Base-by-base conservation (phyloP, 2,888 invertebrate species). In the Xestia ashworthii region DNA sequence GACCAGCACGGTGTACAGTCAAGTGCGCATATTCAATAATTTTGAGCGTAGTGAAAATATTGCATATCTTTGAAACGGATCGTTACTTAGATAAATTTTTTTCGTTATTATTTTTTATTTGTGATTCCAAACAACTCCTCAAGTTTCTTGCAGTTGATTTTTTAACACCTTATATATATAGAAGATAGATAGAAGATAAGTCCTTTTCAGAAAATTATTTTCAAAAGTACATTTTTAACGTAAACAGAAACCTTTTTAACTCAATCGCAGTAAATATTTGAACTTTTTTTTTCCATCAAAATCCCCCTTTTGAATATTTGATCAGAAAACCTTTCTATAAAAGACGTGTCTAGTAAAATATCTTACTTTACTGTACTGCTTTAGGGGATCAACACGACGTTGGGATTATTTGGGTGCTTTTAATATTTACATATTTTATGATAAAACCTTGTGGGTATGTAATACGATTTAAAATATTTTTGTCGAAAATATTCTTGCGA, bases 371-470 rank as follows among this genome's bases (percentile, higher is more conserved):
- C 87, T 85, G 84, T 83, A 79, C 78, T 74, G 65, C 78, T 82
- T 82, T 85, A 82, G 85, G 84, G 88, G 86, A 83, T 88, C 83
- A 83, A 75, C 78, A 62, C 74, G 73, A 66, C 72, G 74, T 77
- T 74, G 67, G 88, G 91, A 90, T 92, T 92, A 92, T 91, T 86
- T 87, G 88, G 86, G 78, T 76, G 89, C 90, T 91, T 91, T 91
- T 90, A 91, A 90, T 90, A 91, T 91, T 90, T 92, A 88, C 89
- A 90, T 91, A 88, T 91, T 91, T 90, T 90, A 91, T 91, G 88
- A 84, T 88, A 85, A 85, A 89, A 85, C 87, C 83, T 88, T 80
- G 82, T 86, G 84, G 83, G 76, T 82, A 78, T 79, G 86, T 89
- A 83, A 88, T 89, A 74, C 71, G 88, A 81, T 89, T 85, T 84